Evolutionary conservation across 1,140 invertebrate genomes (phyloP).

Genomic region (Bombus sibiricus): DNA sequence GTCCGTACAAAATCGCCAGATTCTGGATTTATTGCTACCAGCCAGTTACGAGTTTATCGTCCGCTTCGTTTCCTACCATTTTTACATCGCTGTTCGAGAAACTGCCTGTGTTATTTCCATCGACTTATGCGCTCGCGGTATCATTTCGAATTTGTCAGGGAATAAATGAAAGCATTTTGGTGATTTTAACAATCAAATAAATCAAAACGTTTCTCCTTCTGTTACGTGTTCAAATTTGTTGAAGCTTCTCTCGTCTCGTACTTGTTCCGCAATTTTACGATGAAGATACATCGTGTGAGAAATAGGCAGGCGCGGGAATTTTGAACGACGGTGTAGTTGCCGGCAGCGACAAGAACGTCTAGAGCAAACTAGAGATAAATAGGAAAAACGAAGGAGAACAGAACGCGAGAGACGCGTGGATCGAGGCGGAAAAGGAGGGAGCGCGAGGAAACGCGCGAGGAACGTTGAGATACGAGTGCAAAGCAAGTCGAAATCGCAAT

Average conservation of each 20-base stretch:
- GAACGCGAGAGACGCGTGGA: neutral
- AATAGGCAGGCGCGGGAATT: neutral
- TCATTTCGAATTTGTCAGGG: too few relatives aligned
- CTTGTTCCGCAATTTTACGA: too few relatives aligned
- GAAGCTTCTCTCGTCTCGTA: too few relatives aligned
- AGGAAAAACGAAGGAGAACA: neutral
- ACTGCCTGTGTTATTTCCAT: too few relatives aligned
- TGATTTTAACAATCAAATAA: too few relatives aligned
- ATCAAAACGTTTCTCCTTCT: too few relatives aligned
- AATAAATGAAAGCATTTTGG: too few relatives aligned
- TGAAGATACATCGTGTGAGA: neutral
- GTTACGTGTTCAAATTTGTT: too few relatives aligned
- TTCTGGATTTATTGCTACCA: fast-evolving
- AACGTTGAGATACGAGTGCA: neutral
- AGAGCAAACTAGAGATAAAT: neutral
- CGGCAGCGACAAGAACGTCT: neutral
- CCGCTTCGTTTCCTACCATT: too few relatives aligned
- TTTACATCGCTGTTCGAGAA: too few relatives aligned
- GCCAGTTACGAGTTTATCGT: too few relatives aligned
- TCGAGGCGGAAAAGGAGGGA: neutral
- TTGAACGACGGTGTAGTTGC: neutral
- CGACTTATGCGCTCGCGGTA: too few relatives aligned
- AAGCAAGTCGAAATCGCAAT: neutral
- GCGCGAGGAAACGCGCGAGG: neutral
- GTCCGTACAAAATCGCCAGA: neutral